These are phyloP conservation scores for Macquaria ambigua DNA, from an alignment of 2,113 vertebrate genomes.

Conservation along the genomic window DNA sequence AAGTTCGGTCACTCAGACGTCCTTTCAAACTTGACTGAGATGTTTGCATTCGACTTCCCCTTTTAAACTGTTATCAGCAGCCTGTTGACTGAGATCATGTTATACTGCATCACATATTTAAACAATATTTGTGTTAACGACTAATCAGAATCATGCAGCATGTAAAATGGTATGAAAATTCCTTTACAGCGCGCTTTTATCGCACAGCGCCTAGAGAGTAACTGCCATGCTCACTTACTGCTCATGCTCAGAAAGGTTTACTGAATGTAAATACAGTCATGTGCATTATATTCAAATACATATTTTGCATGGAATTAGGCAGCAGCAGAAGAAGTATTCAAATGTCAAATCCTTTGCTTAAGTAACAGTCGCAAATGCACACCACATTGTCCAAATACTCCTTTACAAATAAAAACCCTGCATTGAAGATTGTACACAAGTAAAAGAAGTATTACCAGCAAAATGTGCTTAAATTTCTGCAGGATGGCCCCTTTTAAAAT, in stretches of 20 bases:
- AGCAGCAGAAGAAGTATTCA: background rate
- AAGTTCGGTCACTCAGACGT: slow-evolving; percentile 56
- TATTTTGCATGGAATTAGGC: background rate
- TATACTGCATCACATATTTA: background rate
- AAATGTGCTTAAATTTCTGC: background rate
- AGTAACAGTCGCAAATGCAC: background rate
- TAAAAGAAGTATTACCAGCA: background rate
- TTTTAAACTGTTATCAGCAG: slow-evolving; percentile 32
- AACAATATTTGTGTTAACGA: background rate
- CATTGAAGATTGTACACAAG: background rate
- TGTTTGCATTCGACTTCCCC: slow-evolving; percentile 34
- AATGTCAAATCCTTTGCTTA: background rate
- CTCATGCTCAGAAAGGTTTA: background rate
- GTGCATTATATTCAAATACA: background rate
- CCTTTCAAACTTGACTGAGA: slow-evolving; percentile 50
- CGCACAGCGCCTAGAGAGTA: background rate
- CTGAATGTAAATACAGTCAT: background rate
- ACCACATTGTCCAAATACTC: background rate
- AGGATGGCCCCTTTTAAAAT: background rate
- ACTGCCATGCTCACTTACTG: accelerated
- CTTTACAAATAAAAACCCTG: background rate
- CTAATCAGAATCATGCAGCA: background rate
- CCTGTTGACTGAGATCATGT: slow-evolving; percentile 11
- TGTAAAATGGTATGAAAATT: slow-evolving; percentile 7
- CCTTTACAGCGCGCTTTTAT: background rate